phyloP scores from a whole-genome alignment of 1,140 invertebrate species.

The Delia radicum region DNA sequence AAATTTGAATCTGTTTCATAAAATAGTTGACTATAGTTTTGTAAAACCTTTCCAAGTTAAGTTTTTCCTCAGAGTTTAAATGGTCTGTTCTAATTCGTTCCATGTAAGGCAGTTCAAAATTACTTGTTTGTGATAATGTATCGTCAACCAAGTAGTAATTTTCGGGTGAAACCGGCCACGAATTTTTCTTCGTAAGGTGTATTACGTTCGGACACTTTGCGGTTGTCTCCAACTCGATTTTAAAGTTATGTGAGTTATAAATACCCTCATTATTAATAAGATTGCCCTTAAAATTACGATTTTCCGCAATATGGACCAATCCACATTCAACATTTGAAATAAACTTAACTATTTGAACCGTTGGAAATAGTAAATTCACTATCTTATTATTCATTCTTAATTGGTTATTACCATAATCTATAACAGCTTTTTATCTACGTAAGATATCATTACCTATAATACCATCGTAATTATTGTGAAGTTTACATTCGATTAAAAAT shows the following conservation, averaged over 20 bases:
- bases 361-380: neutral
- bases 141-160: neutral
- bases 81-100: neutral
- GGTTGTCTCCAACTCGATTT: neutral
- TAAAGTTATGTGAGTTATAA: neutral
- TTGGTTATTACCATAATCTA: neutral
- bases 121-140: neutral
- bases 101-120: neutral
- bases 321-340: neutral
- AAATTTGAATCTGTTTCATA: neutral
- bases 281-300: neutral
- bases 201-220: neutral
- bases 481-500: neutral
- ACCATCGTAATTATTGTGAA: neutral
- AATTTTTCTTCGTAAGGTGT: neutral
- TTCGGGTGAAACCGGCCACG: neutral
- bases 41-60: neutral
- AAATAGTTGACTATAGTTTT: neutral
- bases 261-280: neutral
- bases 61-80: neutral
- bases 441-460: neutral
- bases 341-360: neutral
- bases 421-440: neutral
- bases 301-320: too few species aligned
- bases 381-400: neutral